These are phyloP conservation scores for Ochotona princeps DNA, from an alignment of 2,113 vertebrate genomes.

Conservation along the genomic window DNA sequence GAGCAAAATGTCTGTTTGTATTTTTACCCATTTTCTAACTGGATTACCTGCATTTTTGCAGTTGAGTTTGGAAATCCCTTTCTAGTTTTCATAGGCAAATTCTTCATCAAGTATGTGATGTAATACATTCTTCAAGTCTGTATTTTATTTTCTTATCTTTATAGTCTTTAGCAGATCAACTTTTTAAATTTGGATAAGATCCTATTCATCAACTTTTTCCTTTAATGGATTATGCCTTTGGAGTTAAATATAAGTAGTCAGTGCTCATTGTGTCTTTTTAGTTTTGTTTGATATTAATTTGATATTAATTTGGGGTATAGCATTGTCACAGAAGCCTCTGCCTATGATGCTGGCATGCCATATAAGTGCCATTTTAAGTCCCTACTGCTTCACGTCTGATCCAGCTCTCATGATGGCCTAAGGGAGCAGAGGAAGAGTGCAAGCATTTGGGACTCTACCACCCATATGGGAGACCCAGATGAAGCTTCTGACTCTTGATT, in stretches of 20 bases:
- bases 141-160: neutral
- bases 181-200: conserved; percentile 18
- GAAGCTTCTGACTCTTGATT: too few species aligned
- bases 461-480: too few species aligned
- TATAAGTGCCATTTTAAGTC: too few species aligned
- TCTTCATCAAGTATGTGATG: conserved; percentile 22
- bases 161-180: neutral
- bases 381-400: too few species aligned
- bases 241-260: neutral
- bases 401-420: too few species aligned
- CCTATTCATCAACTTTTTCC: neutral
- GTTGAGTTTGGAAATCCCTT: conserved; percentile 4
- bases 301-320: too few species aligned
- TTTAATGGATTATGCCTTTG: neutral
- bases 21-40: conserved; percentile 28
- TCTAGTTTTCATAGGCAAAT: neutral
- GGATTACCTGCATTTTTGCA: neutral
- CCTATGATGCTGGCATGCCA: too few species aligned
- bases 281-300: neutral
- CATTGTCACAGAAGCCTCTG: too few species aligned
- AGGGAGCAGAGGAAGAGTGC: too few species aligned
- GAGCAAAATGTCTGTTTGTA: neutral
- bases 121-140: neutral
- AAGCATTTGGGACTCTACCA: too few species aligned
- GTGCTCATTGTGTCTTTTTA: conserved; percentile 3